Conservation (phyloP, 2,113 vertebrate genomes). For the Illadopsis cleaveri region DNA sequence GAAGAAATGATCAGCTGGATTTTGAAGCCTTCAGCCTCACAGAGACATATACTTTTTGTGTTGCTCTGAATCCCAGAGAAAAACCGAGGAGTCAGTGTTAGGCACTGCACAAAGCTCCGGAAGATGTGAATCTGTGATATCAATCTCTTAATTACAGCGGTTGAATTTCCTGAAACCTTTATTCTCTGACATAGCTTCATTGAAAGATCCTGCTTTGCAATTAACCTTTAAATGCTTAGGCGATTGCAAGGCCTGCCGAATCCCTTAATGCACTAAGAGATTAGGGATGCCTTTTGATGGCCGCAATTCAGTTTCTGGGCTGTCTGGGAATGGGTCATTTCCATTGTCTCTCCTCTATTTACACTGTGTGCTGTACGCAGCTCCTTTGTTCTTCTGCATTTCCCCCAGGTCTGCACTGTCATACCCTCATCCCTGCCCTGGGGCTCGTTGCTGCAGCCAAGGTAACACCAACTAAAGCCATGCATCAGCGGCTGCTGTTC, state of each 20-base stretch:
- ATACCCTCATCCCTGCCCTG: neutral
- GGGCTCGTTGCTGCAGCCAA: neutral
- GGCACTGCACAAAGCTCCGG: neutral
- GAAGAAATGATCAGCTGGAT: neutral
- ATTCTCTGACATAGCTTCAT: neutral
- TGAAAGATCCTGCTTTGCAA: neutral
- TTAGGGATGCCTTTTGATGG: neutral
- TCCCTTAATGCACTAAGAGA: neutral
- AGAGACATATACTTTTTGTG: neutral
- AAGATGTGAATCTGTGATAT: neutral
- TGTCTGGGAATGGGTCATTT: neutral
- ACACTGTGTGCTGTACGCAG: neutral
- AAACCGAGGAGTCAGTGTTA: neutral
- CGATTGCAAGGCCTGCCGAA: neutral
- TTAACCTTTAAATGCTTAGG: conserved; percentile 33
- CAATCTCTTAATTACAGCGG: neutral
- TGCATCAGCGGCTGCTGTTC: neutral
- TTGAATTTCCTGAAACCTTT: conserved; percentile 16
- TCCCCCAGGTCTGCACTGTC: neutral
- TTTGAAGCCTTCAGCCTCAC: neutral
- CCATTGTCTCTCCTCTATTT: neutral
- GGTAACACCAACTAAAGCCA: neutral
- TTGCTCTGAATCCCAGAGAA: neutral
- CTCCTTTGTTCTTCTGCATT: neutral
- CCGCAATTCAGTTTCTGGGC: neutral